Base-by-base conservation (phyloP, 2,888 invertebrate genomes). In the Osedax frankpressi region DNA sequence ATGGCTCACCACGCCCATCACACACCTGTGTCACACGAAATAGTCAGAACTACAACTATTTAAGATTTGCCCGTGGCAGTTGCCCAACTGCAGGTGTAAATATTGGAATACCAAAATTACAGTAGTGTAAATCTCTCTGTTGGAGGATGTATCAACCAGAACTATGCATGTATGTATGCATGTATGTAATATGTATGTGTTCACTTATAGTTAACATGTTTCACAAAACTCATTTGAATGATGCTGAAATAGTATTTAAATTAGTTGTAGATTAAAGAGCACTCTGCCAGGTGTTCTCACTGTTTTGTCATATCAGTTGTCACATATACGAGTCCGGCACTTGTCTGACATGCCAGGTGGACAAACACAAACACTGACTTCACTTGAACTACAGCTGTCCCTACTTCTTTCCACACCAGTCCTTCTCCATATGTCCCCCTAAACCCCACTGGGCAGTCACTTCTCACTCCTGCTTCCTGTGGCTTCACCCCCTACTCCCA, bases 1-100 rank as follows among this genome's bases (percentile, higher is more conserved):
- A 95, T 24, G 90, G 90, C 82, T 91, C 89, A 69, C 90, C 91
- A 30, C 87, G 88, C 79, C 89, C 89, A 75, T 91, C 93, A 84
- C 93, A 93, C 81, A 92, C 90, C 86, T 88, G 65, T 65, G 65
- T 65, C 65, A 65, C 6, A 65, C 25, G 2, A 65, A 65, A 65
- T 65, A 65, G 19, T 65, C 65, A 65, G 24, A 11, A 24, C 25
- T n/a, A 65, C 2, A 65, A 65, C 6, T 65, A 65, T 65, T 65
- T 19, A 24, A 65, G 65, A 24, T 2, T 62, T 62, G 63, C 63
- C 63, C 63, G 14, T 62, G 63, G 63, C 63, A 62, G 14, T n/a
- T n/a, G n/a, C n/a, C n/a, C 6, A 26, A 62, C 11, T 2, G 63
- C 14, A 3, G 63, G 6, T 62, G 63, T 62, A 62, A 62, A 6